Conservation (phyloP, 2,113 vertebrate species). For the Puma concolor region DNA sequence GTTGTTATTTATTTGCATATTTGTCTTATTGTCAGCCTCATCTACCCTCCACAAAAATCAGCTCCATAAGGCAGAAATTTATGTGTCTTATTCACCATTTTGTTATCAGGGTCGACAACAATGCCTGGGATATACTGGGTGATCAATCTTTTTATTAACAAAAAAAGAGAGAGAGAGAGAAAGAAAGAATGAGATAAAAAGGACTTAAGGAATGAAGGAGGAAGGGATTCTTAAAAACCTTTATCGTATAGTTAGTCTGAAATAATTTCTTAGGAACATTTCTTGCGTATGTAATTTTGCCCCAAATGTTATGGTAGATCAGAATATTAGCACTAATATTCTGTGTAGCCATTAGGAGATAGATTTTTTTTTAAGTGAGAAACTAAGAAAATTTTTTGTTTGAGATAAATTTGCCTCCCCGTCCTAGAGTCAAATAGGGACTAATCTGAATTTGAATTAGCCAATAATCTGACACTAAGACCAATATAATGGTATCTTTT, state of each 20-base stretch:
- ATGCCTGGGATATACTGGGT: neutral
- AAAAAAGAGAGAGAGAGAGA: no score
- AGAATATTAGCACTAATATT: neutral
- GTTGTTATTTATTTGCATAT: neutral
- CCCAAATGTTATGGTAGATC: neutral
- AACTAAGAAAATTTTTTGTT: neutral
- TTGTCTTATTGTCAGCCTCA: neutral
- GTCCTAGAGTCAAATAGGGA: neutral
- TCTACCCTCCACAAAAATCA: neutral
- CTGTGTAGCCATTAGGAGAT: neutral
- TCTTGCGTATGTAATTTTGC: neutral
- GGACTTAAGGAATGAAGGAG: neutral
- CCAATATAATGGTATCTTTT: neutral
- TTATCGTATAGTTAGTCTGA: neutral
- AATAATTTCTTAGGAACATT: neutral
- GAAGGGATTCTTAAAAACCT: neutral
- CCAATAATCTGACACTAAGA: neutral
- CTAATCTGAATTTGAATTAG: neutral
- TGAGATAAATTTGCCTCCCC: neutral
- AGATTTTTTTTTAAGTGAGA: neutral
- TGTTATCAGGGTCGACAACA: neutral
- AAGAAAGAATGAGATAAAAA: neutral
- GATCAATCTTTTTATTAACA: neutral
- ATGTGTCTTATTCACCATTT: neutral
- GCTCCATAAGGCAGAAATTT: neutral